These are phyloP conservation scores for Gymnobelideus leadbeateri DNA, from an alignment of 2,113 vertebrate genomes.

Conservation along the genomic window DNA sequence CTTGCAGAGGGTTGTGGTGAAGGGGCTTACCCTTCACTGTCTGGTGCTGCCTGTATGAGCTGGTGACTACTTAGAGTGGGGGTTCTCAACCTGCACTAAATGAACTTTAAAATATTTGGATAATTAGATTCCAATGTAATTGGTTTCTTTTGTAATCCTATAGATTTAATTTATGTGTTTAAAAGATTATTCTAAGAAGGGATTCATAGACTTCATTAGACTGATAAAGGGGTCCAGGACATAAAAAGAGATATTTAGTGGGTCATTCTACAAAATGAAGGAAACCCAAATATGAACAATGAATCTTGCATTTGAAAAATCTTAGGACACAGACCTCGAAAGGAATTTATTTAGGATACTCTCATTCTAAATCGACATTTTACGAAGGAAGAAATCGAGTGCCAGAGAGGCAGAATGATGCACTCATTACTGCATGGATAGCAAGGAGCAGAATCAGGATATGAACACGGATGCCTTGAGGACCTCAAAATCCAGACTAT, in stretches of 20 bases:
- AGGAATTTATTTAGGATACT: not conserved
- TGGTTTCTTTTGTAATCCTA: not conserved
- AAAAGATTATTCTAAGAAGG: not conserved
- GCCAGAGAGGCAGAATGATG: not conserved
- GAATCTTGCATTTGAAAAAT: not conserved
- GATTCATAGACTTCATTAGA: not conserved
- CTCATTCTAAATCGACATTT: not conserved
- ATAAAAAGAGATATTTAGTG: not conserved
- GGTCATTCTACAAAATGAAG: not conserved
- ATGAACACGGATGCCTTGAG: not conserved
- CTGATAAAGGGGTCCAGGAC: not conserved
- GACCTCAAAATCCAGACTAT: not conserved
- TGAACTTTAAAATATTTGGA: not conserved
- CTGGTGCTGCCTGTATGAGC: not conserved
- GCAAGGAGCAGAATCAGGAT: not conserved
- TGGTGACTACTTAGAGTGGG: not conserved
- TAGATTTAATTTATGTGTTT: not conserved
- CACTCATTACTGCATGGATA: not conserved
- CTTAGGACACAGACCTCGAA: not conserved
- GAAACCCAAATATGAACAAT: not conserved
- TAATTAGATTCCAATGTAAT: not conserved
- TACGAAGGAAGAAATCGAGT: not conserved
- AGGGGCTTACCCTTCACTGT: not conserved
- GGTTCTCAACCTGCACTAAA: not conserved
- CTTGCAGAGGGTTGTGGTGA: not conserved